These are phyloP conservation scores for Helicoverpa armigera DNA, from an alignment of 1,140 invertebrate species.

Conservation along the genomic window DNA sequence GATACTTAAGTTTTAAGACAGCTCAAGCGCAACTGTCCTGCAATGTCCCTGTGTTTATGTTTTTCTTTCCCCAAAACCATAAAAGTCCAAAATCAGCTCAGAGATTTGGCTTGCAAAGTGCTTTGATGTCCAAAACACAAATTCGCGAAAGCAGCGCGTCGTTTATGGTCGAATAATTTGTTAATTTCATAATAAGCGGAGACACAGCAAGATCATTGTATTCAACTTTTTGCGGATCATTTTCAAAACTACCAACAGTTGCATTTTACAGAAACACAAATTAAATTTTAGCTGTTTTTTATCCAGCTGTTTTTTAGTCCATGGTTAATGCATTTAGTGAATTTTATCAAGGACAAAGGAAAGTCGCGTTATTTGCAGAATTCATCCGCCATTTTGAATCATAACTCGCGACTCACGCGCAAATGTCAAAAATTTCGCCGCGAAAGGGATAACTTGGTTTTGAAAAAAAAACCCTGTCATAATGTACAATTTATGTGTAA, in stretches of 20 bases:
- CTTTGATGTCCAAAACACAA: conserved; percentile 26
- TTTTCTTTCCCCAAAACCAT: conserved; percentile 5
- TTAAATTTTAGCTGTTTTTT: background rate
- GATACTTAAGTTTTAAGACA: background rate
- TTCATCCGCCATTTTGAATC: conserved; percentile 39
- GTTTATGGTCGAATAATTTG: conserved; percentile 10
- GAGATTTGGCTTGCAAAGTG: conserved; percentile 12
- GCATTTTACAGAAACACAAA: conserved; percentile 8
- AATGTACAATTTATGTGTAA: conserved; percentile 20
- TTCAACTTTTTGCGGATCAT: conserved; percentile 25
- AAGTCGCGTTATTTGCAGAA: conserved; percentile 42
- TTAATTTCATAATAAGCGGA: conserved; percentile 39
- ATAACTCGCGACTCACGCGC: conserved; percentile 28
- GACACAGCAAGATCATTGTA: conserved; percentile 33
- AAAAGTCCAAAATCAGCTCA: background rate
- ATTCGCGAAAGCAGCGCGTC: conserved; percentile 13
- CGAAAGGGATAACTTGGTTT: conserved; percentile 17
- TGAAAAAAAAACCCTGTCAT: conserved; percentile 14
- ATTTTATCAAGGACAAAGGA: conserved; percentile 40
- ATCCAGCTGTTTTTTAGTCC: background rate
- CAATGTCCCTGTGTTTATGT: background rate
- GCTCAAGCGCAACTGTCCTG: background rate
- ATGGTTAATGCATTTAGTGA: conserved; percentile 38
- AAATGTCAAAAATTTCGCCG: conserved; percentile 36
- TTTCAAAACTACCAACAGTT: conserved; percentile 21